Base-by-base conservation (phyloP, 2,113 vertebrate species). In the Boulengeromyrus knoepffleri region DNA sequence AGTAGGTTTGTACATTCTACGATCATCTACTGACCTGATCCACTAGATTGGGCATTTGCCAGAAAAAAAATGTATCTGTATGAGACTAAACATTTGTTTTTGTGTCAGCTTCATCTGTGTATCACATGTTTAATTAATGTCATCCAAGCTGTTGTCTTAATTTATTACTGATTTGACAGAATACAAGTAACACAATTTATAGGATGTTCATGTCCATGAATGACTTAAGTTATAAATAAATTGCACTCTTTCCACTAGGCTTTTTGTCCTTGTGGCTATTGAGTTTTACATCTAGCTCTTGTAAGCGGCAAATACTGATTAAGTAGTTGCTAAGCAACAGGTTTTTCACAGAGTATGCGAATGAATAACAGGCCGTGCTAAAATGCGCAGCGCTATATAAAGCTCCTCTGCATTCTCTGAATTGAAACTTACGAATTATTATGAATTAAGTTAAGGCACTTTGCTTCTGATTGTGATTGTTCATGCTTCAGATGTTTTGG, bases 271-370 rank as follows among this genome's bases (percentile, higher is more conserved):
- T 52, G n/a, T 56, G 74, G 47, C 31, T 83, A 31, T 53, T 10
- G 47, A 56, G 49, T 80, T 89, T 89, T 89, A 24, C 56, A 70
- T n/a, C 74, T 39, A 56, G 88, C 70, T 84, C 52, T 84, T 50
- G 49, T 36, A 84, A 89, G 50, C 66, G 7, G 49, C 86, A 87
- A 62, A 87, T 90, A 88, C 70, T 90, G 70, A 90, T 56, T 88
- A 88, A 90, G 86, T 70, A 83, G 90, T 90, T 90, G 90, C 90
- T 90, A 88, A 90, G 90, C 90, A 90, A 90, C 90, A 56, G 62
- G 86, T 88, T 88, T 90, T 90, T 31, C 74, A 52, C 62, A 31
- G 86, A 83, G 17, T 53, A 7, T 88, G 36, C 9, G 36, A 88
- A 62, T 56, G 90, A 90, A 88, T 88, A 90, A 85, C 17, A 13